Conservation (phyloP, 2,113 vertebrate species). For the Seriola quinqueradiata region DNA sequence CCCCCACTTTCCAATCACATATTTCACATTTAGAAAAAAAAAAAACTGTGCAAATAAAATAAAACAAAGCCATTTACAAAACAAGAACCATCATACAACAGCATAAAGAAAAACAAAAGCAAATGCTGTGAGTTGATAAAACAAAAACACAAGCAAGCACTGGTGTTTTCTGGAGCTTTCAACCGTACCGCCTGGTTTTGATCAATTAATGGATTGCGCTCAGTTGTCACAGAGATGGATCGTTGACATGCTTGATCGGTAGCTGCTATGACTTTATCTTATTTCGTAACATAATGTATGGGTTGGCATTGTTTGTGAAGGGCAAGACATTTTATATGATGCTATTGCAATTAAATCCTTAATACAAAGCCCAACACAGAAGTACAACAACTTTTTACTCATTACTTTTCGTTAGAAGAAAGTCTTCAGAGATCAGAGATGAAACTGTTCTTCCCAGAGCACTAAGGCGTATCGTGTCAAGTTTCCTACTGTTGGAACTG, state of each 20-base stretch:
- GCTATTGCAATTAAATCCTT: background rate
- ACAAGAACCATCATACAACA: background rate
- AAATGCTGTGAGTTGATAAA: background rate
- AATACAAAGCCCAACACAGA: constrained; percentile 11
- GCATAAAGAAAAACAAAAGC: background rate
- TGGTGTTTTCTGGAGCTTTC: background rate
- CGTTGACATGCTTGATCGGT: background rate
- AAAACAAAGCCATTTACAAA: background rate
- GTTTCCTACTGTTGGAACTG: constrained; percentile 25
- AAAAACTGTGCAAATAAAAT: too few relatives aligned
- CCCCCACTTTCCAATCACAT: background rate
- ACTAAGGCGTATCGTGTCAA: constrained; percentile 20
- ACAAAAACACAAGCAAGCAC: too few relatives aligned
- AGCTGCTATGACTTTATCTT: background rate
- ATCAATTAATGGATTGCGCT: background rate
- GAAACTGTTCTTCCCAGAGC: constrained; percentile 3
- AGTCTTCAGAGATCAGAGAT: constrained; percentile 25
- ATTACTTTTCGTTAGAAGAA: background rate
- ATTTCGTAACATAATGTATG: too few relatives aligned
- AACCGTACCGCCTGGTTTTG: background rate
- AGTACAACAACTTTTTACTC: constrained; percentile 10
- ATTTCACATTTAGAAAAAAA: too few relatives aligned
- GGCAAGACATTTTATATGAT: too few relatives aligned
- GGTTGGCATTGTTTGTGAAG: too few relatives aligned
- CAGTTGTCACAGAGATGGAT: background rate